A percentile compares a stretch with the other conserved stretches of the same genome.
Conservation (phyloP, 2,888 invertebrate genomes). For the Brachylomia viminalis region DNA sequence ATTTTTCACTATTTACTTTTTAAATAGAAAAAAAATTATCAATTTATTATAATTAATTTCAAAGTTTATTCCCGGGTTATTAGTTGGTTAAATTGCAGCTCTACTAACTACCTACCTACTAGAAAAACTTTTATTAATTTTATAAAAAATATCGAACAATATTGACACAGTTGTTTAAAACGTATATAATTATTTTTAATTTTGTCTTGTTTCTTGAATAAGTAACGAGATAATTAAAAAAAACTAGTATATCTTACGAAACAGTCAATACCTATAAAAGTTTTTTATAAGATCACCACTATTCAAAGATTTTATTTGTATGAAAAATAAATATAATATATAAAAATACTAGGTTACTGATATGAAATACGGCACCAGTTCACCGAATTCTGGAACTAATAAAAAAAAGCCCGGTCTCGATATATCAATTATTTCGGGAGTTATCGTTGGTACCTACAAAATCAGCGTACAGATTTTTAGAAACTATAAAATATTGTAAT, state of each 20-base stretch:
- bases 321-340: too few species aligned
- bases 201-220: background rate
- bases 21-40: background rate
- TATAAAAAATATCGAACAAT: background rate
- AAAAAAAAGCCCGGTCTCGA: too few species aligned
- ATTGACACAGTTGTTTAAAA: slow-evolving; percentile 4
- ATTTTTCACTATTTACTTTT: background rate
- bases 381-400: too few species aligned
- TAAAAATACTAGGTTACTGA: too few species aligned
- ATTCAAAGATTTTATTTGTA: too few species aligned
- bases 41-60: background rate
- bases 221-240: background rate
- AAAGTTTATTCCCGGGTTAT: background rate
- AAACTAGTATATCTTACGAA: background rate
- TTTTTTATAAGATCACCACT: too few species aligned
- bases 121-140: background rate
- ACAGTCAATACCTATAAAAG: background rate
- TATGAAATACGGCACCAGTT: too few species aligned
- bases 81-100: background rate
- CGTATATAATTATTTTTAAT: background rate
- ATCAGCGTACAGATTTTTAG: too few species aligned
- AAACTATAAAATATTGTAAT: too few species aligned
- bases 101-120: background rate
- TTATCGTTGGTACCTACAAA: too few species aligned
- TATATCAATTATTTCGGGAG: too few species aligned